Percentiles rank a stretch among this genome's conserved stretches.
Evolutionary conservation across 2,888 invertebrate genomes (phyloP).

Genomic region (Mimas tiliae): DNA sequence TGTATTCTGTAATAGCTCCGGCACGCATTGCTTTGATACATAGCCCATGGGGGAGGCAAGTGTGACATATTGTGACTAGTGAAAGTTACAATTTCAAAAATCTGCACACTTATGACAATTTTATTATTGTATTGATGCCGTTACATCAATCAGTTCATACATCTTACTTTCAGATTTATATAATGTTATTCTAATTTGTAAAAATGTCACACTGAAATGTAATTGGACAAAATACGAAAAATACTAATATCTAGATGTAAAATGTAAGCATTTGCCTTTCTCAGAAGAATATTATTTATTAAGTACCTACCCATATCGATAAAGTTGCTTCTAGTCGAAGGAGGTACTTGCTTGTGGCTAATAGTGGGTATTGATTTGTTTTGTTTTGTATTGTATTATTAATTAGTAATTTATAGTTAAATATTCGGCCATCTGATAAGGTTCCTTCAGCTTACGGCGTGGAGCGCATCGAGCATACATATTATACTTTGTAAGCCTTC

Average conservation of each 20-base stretch:
- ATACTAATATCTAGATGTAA: not conserved
- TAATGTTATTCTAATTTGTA: not conserved
- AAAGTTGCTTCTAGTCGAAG: constrained; percentile 37
- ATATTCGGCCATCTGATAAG: constrained; percentile 25
- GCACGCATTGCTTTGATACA: constrained; percentile 26
- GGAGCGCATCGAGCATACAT: constrained; percentile 2
- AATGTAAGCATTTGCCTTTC: constrained; percentile 29
- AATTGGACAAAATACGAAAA: not conserved
- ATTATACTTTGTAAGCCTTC: constrained; percentile 16
- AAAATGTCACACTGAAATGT: not conserved
- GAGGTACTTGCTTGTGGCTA: constrained; percentile 40
- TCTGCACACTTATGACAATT: not conserved
- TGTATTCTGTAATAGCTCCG: constrained; percentile 22
- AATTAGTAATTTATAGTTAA: constrained; percentile 36
- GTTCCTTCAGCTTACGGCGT: not conserved
- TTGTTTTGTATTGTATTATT: constrained; percentile 33
- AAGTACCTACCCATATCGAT: constrained; percentile 16
- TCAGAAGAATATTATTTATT: constrained; percentile 25
- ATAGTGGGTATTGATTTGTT: constrained; percentile 39
- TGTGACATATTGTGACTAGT: constrained; percentile 1
- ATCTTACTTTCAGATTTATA: not conserved
- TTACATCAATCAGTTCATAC: not conserved
- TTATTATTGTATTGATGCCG: not conserved
- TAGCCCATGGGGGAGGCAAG: constrained; percentile 22
- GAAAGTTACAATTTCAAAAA: not conserved